Conservation (phyloP, 2,113 vertebrate species). For the Dasypus novemcinctus region DNA sequence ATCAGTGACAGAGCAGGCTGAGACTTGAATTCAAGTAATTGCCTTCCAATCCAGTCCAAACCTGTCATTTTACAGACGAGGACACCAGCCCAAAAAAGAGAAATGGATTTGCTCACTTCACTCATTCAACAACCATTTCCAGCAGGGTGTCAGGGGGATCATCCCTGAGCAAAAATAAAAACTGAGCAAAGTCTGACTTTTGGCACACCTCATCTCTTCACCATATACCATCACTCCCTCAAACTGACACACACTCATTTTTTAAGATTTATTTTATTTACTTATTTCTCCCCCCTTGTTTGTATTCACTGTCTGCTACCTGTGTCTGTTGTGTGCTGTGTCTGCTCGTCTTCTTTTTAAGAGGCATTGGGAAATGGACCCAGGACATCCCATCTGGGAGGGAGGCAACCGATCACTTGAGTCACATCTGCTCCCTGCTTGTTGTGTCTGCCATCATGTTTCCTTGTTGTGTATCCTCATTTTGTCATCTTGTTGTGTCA, state of each 20-base stretch:
- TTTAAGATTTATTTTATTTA: no score
- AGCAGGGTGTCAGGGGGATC: neutral
- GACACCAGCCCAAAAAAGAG: neutral
- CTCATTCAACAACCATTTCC: constrained; percentile 21
- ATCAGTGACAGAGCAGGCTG: neutral
- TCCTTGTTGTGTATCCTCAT: no score
- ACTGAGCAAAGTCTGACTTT: neutral
- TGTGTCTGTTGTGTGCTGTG: no score
- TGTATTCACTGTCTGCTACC: no score
- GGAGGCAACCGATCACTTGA: no score
- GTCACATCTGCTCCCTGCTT: no score
- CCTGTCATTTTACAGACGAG: neutral
- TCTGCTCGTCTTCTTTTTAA: no score
- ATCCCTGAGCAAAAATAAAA: constrained; percentile 32
- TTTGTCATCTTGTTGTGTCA: no score
- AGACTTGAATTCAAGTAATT: neutral
- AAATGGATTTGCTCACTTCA: neutral
- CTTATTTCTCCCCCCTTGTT: no score
- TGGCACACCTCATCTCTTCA: neutral
- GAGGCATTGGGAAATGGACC: no score
- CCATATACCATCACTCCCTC: neutral
- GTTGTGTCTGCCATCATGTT: no score
- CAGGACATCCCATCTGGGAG: no score
- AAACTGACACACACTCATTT: neutral
- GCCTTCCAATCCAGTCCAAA: constrained; percentile 16